These are phyloP conservation scores for Acropternis orthonyx DNA, from an alignment of 2,797 vertebrate species.

Conservation along the genomic window DNA sequence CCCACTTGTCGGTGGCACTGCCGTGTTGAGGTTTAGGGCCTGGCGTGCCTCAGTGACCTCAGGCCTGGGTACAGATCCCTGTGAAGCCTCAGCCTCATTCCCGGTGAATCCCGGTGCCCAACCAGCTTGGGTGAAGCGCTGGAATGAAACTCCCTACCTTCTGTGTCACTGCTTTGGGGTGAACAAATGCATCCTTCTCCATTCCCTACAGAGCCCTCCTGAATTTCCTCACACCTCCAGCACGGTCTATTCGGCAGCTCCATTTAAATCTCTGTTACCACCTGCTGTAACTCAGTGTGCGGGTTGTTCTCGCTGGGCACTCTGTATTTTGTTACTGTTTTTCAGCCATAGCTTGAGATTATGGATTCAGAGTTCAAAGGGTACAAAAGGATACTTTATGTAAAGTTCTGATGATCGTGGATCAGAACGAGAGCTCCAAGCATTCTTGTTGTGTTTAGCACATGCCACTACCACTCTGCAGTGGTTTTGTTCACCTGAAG, in stretches of 20 bases:
- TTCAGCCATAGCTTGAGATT: background rate
- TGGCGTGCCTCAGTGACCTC: background rate
- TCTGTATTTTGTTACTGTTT: background rate
- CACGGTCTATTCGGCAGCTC: background rate
- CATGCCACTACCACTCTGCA: no score
- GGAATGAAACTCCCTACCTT: background rate
- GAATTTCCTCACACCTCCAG: background rate
- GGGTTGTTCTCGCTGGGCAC: rapidly evolving
- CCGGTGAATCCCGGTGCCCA: background rate
- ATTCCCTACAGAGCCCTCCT: background rate
- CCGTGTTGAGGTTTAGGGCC: background rate
- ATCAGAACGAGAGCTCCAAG: background rate
- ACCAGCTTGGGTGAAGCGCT: background rate
- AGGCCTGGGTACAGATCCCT: no score
- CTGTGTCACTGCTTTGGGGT: no score
- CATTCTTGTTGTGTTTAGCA: rapidly evolving
- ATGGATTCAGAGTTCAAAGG: background rate
- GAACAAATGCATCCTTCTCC: background rate
- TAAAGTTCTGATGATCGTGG: background rate
- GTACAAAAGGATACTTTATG: background rate
- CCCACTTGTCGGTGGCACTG: background rate
- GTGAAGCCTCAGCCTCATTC: background rate
- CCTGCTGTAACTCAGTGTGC: background rate
- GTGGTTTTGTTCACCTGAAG: background rate
- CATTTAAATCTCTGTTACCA: background rate